These are phyloP conservation scores for Nymphicus hollandicus DNA, from an alignment of 2,113 vertebrate species.

Conservation along the genomic window DNA sequence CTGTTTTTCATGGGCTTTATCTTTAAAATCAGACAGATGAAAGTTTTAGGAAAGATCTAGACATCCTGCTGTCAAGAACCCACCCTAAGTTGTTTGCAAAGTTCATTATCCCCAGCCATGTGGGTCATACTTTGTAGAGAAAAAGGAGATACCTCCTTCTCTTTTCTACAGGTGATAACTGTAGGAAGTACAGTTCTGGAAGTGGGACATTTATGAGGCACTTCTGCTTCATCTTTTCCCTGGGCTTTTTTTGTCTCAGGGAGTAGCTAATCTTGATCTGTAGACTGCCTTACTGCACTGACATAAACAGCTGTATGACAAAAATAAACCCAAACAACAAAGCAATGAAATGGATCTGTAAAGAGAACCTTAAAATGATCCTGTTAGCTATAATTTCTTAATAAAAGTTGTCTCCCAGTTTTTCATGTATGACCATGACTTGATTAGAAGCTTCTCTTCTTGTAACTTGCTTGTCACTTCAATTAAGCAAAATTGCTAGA, in stretches of 20 bases:
- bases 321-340: not conserved
- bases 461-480: not conserved
- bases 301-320: not conserved
- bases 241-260: not conserved
- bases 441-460: not conserved
- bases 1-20: not conserved
- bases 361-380: not conserved
- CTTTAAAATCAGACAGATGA: not conserved
- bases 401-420: not conserved
- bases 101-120: not conserved
- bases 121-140: not conserved
- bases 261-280: not conserved
- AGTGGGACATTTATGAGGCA: not conserved
- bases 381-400: not conserved
- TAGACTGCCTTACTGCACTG: not conserved
- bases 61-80: not conserved
- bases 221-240: not conserved
- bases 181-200: not conserved
- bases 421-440: not conserved
- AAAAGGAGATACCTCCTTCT: not conserved
- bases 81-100: not conserved
- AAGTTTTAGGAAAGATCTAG: not conserved
- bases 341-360: not conserved
- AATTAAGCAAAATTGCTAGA: not conserved
- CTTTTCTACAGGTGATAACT: not conserved